Evolutionary conservation across 2,113 vertebrate species (phyloP).

Genomic region (Mungos mungo): DNA sequence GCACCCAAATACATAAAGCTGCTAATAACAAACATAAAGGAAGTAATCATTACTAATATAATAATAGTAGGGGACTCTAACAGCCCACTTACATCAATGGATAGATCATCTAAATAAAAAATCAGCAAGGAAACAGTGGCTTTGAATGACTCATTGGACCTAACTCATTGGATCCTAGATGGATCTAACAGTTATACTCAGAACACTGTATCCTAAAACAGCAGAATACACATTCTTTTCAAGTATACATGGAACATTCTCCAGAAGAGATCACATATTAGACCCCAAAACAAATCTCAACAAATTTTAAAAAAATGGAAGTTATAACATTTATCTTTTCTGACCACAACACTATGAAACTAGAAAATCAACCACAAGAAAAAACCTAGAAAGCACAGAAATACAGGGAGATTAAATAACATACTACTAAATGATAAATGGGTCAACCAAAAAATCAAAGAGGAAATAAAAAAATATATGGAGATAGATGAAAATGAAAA

Average conservation of each 20-base stretch:
- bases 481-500: not conserved
- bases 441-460: not conserved
- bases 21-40: not conserved
- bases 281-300: not conserved
- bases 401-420: not conserved
- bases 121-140: not conserved
- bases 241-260: not conserved
- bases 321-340: not conserved
- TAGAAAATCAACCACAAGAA: not conserved
- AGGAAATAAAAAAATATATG: not conserved
- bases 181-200: not conserved
- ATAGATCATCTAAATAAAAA: not conserved
- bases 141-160: not conserved
- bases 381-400: not conserved
- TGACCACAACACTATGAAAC: not conserved
- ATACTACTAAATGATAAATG: not conserved
- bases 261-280: not conserved
- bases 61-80: not conserved
- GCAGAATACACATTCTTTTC: not conserved
- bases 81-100: not conserved
- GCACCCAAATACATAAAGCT: not conserved
- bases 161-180: not conserved
- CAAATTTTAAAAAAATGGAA: not conserved
- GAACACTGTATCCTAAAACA: not conserved
- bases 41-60: not conserved